Conservation (phyloP, 2,113 vertebrate species). For the Suncus etruscus region DNA sequence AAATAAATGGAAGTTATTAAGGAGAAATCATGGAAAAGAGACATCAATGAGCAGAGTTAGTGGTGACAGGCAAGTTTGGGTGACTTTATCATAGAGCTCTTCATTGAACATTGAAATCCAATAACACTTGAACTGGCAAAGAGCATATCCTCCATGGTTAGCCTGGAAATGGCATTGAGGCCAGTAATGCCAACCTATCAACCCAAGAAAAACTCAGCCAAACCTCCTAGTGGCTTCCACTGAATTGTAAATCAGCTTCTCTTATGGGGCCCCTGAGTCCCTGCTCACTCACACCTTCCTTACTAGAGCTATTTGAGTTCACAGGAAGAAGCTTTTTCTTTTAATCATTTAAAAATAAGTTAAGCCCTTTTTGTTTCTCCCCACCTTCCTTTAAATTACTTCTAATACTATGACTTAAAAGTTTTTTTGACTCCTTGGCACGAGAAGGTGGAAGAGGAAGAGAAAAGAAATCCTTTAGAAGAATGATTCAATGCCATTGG, state of each 20-base stretch:
- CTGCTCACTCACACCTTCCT: background rate
- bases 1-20: background rate
- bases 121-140: background rate
- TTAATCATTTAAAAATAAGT: slow-evolving; percentile 49
- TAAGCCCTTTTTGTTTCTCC: background rate
- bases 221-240: background rate
- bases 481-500: no score
- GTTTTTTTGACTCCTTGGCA: background rate
- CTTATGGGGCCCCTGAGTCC: background rate
- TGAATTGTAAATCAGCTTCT: background rate
- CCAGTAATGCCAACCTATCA: background rate
- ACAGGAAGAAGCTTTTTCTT: background rate
- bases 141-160: slow-evolving; percentile 24
- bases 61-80: background rate
- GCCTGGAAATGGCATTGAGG: background rate
- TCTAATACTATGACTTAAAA: slow-evolving; percentile 17
- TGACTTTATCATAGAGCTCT: background rate
- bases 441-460: no score
- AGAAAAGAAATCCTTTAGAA: background rate
- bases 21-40: background rate
- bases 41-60: background rate
- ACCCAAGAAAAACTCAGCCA: background rate
- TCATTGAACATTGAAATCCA: background rate
- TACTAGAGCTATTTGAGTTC: background rate
- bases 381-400: background rate